phyloP scores from a whole-genome alignment of 1,140 invertebrate genomes.

The Dreissena polymorpha region DNA sequence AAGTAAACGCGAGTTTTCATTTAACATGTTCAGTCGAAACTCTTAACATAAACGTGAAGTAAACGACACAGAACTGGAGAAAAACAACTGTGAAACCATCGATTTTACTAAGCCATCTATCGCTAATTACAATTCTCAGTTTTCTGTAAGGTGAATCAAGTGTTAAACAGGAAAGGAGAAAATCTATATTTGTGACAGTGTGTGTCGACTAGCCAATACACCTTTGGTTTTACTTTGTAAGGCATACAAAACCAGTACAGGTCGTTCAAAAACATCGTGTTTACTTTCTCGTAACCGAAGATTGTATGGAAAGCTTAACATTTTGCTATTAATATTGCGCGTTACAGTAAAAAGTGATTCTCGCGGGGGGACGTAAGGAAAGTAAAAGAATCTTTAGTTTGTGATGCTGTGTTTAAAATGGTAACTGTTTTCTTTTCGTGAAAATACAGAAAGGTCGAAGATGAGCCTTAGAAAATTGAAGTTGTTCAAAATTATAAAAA shows the following conservation, averaged over 20 bases:
- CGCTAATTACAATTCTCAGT: background rate
- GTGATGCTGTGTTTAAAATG: background rate
- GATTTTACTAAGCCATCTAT: background rate
- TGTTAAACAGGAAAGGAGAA: background rate
- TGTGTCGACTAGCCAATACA: background rate
- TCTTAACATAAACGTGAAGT: background rate
- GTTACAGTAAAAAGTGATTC: background rate
- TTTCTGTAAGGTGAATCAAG: background rate
- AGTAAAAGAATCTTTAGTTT: background rate
- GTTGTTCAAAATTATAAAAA: slow-evolving; percentile 65
- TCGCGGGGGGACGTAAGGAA: background rate
- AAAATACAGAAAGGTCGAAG: slow-evolving; percentile 16
- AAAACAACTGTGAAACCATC: background rate
- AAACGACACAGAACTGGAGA: background rate
- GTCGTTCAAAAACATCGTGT: background rate
- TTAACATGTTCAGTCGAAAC: background rate
- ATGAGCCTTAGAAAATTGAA: slow-evolving; percentile 70
- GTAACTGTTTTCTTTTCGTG: background rate
- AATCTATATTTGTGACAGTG: slow-evolving; percentile 1
- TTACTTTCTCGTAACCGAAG: background rate
- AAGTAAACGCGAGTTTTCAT: background rate
- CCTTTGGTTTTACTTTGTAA: background rate
- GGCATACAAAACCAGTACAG: background rate
- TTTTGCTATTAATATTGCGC: background rate
- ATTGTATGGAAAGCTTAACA: slow-evolving; percentile 8